Evolutionary conservation across 2,888 invertebrate genomes (phyloP).

Genomic region (Acleris sparsana): DNA sequence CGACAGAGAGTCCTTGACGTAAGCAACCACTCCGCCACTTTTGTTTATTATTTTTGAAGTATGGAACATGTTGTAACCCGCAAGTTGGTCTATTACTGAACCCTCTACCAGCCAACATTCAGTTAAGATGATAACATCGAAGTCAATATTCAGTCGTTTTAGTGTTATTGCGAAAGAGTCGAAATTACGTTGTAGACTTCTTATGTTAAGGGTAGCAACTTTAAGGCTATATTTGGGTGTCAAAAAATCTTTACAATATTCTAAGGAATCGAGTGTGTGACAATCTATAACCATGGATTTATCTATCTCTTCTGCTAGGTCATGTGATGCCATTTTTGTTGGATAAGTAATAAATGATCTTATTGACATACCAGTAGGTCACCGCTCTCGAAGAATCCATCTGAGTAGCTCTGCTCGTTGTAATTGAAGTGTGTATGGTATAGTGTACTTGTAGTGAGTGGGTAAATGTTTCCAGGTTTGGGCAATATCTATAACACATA

Average conservation of each 20-base stretch:
- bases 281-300: neutral
- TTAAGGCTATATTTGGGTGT: conserved; percentile 6
- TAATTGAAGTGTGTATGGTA: neutral
- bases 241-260: neutral
- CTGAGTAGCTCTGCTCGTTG: neutral
- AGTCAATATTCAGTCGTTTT: conserved; percentile 1
- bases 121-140: conserved; percentile 3
- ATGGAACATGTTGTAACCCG: conserved; percentile 2
- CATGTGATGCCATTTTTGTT: conserved; percentile 1
- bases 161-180: neutral
- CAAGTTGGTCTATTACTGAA: conserved; percentile 1
- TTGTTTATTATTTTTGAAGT: neutral
- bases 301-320: conserved; percentile 1
- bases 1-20: neutral
- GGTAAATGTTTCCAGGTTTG: neutral
- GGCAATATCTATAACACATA: neutral
- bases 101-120: conserved; percentile 7
- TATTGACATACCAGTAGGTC: neutral
- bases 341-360: neutral
- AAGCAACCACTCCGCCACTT: conserved; percentile 6
- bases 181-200: conserved; percentile 5
- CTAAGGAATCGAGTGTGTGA: neutral
- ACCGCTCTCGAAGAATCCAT: neutral
- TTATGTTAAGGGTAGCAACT: conserved; percentile 5
- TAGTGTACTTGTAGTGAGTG: neutral